Base-by-base conservation (phyloP, 2,113 vertebrate species). In the Calyptomena viridis region DNA sequence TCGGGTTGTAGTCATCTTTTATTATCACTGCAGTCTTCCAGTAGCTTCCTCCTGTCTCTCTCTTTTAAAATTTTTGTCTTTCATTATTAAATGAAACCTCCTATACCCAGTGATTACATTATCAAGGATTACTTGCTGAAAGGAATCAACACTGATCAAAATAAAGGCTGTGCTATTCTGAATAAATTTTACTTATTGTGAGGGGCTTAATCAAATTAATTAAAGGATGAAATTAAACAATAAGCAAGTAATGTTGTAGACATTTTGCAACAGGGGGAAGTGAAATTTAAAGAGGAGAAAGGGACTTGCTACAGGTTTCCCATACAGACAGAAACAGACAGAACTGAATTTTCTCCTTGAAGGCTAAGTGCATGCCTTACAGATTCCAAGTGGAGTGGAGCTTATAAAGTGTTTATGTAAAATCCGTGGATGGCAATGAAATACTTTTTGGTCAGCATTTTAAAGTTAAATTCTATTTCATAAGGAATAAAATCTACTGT, bases 1-100 rank as follows among this genome's bases (percentile, higher is more conserved):
- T 94, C 40, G 73, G 66, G 83, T 93, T 89, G 71, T 68, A 95
- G 92, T 91, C 93, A 96, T 94, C 84, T 96, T 95, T 89, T 95
- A 96, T 91, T 94, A 94, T 91, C 92, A 74, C 81, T 91, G 30
- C 72, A 90, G 69, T 77, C 90, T 97, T 94, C 86, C 58, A 96
- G 74, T 86, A 81, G 28, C 82, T 95, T 88, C 55, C 75, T 96
- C 58, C 56, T 74, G 71, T 94, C 87, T 94, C 67, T 52, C 46
- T 83, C 76, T 88, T 76, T 85, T 74, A 90, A 88, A 91, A 47
- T 77, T 90, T 95, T 94, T 95, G 77, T 89, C 87, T 94, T 82
- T 80, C 74, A 81, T 68, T 95, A 77, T 92, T 87, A 94, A 91
- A 91, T 86, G 42, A 82, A 93, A 73, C 63, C 20, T 93, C 81